A percentile compares a stretch with the other conserved stretches of the same genome.
Conservation (phyloP, 2,797 vertebrate species). For the Tapera naevia region DNA sequence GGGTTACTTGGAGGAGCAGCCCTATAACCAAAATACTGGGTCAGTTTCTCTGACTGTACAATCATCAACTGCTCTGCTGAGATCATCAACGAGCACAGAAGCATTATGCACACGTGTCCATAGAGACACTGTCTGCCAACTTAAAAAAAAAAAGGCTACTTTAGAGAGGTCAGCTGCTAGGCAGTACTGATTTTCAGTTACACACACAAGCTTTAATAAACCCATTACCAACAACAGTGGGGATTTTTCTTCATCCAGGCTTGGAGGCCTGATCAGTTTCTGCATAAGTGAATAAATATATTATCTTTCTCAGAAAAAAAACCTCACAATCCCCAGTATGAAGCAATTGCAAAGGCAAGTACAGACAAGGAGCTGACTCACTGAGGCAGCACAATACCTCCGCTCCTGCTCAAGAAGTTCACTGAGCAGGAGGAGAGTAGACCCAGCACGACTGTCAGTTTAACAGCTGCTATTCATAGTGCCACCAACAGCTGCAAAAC, state of each 20-base stretch:
- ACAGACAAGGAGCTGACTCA: slow-evolving; percentile 43
- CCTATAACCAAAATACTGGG: background rate
- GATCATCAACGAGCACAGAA: slow-evolving; percentile 22
- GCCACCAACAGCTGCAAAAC: slow-evolving; percentile 42
- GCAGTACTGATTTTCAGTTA: background rate
- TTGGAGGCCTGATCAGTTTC: background rate
- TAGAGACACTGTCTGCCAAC: background rate
- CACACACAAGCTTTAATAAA: background rate
- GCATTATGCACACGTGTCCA: background rate
- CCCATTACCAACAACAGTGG: background rate
- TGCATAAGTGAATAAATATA: slow-evolving; percentile 25
- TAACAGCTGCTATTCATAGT: slow-evolving; percentile 50
- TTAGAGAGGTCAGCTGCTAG: slow-evolving; percentile 37
- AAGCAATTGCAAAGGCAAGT: slow-evolving; percentile 6
- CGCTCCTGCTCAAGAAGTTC: slow-evolving; percentile 17
- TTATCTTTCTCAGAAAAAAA: background rate
- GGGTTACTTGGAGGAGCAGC: background rate
- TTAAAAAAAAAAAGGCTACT: background rate
- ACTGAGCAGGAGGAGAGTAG: slow-evolving; percentile 13
- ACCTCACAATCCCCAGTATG: background rate
- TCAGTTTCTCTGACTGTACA: background rate
- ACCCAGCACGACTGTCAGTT: background rate
- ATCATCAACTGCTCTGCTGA: slow-evolving; percentile 27
- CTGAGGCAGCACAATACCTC: slow-evolving; percentile 22
- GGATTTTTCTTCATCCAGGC: background rate